Conservation (phyloP, 2,888 invertebrate genomes). For the Pinctada fucata region DNA sequence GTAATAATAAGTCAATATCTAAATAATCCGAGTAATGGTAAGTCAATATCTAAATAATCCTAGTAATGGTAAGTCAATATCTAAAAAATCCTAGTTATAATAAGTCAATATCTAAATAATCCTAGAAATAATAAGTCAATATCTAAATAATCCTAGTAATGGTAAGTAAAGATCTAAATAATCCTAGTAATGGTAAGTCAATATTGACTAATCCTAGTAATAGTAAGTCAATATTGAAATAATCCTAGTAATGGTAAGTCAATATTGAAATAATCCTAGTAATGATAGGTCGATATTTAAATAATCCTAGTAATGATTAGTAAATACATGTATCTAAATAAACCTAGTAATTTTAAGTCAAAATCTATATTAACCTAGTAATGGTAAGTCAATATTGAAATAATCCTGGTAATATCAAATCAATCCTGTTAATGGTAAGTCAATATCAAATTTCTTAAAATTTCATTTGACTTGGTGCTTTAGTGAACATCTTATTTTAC, state of each 20-base stretch:
- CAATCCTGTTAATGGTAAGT: background rate
- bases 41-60: background rate
- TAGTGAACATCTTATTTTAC: constrained; percentile 18
- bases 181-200: background rate
- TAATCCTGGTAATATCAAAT: no score
- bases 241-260: background rate
- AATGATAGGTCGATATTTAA: background rate
- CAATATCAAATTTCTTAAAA: background rate
- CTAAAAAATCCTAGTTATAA: background rate
- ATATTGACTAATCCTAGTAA: background rate
- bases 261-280: background rate
- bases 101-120: background rate
- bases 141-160: background rate
- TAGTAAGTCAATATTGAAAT: background rate
- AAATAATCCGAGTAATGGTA: background rate
- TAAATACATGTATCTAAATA: no score
- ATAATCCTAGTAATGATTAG: no score
- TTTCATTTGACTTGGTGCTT: background rate
- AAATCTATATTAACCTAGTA: background rate
- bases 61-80: background rate
- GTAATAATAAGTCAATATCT: background rate
- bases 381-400: background rate
- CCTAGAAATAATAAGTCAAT: background rate
- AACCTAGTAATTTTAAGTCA: background rate
- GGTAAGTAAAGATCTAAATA: background rate